These are phyloP conservation scores for Phodopus roborovskii DNA, from an alignment of 2,113 vertebrate species.

Conservation along the genomic window DNA sequence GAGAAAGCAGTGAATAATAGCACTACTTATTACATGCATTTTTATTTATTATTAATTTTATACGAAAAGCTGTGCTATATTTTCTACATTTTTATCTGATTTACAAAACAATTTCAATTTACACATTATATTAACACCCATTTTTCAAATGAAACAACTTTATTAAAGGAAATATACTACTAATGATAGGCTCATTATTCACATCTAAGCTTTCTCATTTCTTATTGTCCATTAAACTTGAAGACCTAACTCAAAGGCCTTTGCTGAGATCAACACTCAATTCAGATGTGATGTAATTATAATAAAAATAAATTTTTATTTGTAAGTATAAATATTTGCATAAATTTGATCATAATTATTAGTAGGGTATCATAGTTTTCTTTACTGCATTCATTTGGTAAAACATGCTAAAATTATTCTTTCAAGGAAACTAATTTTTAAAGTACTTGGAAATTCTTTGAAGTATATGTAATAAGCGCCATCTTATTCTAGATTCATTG, in stretches of 20 bases:
- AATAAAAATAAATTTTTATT: neutral
- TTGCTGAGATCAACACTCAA: neutral
- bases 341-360: neutral
- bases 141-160: neutral
- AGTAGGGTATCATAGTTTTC: neutral
- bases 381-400: neutral
- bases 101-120: neutral
- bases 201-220: conserved; percentile 18
- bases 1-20: neutral
- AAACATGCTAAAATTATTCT: neutral
- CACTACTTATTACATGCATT: neutral
- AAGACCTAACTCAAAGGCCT: neutral
- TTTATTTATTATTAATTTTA: neutral
- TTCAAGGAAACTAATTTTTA: neutral
- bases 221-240: neutral
- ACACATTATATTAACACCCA: neutral
- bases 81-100: neutral
- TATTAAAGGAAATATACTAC: neutral
- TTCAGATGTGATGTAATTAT: neutral
- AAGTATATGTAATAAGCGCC: neutral
- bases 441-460: neutral
- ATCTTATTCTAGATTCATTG: neutral
- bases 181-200: neutral
- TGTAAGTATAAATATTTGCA: neutral
- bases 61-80: neutral